Conservation (phyloP, 2,888 invertebrate genomes). For the Pediacus dermestoides region DNA sequence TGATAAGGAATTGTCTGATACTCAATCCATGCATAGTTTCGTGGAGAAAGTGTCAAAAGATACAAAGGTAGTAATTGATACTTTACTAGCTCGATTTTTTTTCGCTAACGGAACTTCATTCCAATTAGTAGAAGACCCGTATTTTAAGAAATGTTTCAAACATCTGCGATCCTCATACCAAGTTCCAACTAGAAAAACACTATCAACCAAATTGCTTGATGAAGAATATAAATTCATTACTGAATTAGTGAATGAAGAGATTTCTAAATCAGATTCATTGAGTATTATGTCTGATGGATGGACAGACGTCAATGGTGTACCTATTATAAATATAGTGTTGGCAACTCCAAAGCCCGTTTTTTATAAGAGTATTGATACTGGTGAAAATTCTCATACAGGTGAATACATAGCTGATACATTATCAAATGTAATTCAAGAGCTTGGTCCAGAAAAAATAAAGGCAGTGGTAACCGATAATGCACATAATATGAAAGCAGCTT, state of each 20-base stretch:
- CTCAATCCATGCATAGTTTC: too few relatives aligned
- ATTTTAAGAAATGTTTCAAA: neutral
- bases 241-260: neutral
- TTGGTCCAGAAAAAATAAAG: constrained; percentile 9
- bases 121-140: neutral
- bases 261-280: neutral
- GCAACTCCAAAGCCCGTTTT: constrained; percentile 11
- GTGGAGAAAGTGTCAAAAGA: too few relatives aligned
- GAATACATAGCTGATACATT: constrained; percentile 9
- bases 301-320: constrained; percentile 10
- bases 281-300: constrained; percentile 7
- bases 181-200: neutral
- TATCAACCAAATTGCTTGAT: neutral
- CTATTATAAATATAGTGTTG: constrained; percentile 11
- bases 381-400: constrained; percentile 9
- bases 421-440: constrained; percentile 6
- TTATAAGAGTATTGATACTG: constrained; percentile 5
- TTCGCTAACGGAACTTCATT: too few relatives aligned
- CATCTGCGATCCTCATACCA: neutral
- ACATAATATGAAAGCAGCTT: constrained; percentile 12
- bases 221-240: neutral
- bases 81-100: too few relatives aligned
- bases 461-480: constrained; percentile 16
- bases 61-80: too few relatives aligned
- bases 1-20: too few relatives aligned